Base-by-base conservation (phyloP, 2,888 invertebrate genomes). In the Stegana nigrithorax region DNA sequence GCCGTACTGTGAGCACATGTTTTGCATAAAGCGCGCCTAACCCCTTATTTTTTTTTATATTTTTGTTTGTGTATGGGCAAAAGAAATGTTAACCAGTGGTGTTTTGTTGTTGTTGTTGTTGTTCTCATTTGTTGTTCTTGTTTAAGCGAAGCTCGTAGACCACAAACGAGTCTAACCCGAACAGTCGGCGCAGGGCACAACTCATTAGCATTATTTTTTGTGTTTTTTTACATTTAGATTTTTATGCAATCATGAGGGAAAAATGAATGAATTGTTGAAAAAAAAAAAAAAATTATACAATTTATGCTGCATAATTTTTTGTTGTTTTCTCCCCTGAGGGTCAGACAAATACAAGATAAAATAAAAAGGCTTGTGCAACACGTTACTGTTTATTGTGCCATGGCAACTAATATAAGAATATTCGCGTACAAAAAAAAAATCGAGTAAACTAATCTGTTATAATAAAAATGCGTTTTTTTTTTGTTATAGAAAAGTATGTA, bases 61-160 rank as follows among this genome's bases (percentile, higher is more conserved):
- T 10, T 39, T 39, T n/a, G n/a, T 39, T 39, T 39, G 5, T 10
- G 32, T 5, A 39, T 8, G 14, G 14, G 39, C 5, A n/a, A n/a
- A 39, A n/a, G 14, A 45, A 45, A 45, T 45, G 45, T 12, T 45
- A 23, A 23, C n/a, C 45, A 45, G 45, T 45, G n/a, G n/a, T n/a
- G n/a, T n/a, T n/a, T n/a, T n/a, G n/a, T n/a, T n/a, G n/a, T n/a
- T n/a, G n/a, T n/a, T n/a, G n/a, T n/a, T n/a, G n/a, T n/a, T n/a
- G n/a, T n/a, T n/a, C n/a, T n/a, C n/a, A n/a, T n/a, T n/a, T n/a
- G n/a, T n/a, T n/a, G n/a, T n/a, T n/a, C n/a, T n/a, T 45, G 45
- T 45, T 45, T 45, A 23, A 45, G 45, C 45, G 23, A 45, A 45
- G 45, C 21, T 45, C 45, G 45, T 45, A 45, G 23, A 45, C 45